Percentiles rank a stretch among this genome's conserved stretches.
phyloP scores from a whole-genome alignment of 2,113 vertebrate genomes.

The Brachirus orientalis region DNA sequence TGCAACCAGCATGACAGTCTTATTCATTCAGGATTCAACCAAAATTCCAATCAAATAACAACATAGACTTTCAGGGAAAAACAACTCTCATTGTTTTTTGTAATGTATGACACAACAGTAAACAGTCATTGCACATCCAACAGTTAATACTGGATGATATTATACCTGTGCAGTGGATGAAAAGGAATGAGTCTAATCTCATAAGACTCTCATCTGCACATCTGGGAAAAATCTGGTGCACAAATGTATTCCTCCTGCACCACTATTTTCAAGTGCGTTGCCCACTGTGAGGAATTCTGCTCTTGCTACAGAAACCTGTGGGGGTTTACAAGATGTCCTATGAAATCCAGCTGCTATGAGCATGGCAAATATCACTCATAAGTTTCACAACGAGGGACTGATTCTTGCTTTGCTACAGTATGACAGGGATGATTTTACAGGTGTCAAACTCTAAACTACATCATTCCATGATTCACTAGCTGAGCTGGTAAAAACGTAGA shows the following conservation, averaged over 20 bases:
- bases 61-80: too few species aligned
- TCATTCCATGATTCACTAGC: not conserved
- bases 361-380: slow-evolving; percentile 12
- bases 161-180: not conserved
- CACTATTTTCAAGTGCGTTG: slow-evolving; percentile 7
- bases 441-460: slow-evolving; percentile 22
- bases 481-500: slow-evolving; percentile 14
- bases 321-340: slow-evolving; percentile 37
- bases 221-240: slow-evolving; percentile 17
- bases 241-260: slow-evolving; percentile 1
- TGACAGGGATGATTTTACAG: slow-evolving; percentile 18
- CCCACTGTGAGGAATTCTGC: slow-evolving; percentile 42
- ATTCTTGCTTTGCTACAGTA: not conserved
- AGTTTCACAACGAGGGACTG: not conserved
- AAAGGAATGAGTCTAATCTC: not conserved
- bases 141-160: not conserved
- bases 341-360: slow-evolving; percentile 38
- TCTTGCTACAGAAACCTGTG: slow-evolving; percentile 23
- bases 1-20: too few species aligned
- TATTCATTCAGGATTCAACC: too few species aligned
- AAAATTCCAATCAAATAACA: too few species aligned
- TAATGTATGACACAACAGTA: too few species aligned
- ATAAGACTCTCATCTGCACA: slow-evolving; percentile 4
- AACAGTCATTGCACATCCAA: not conserved
- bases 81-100: too few species aligned